Evolutionary conservation across 2,113 vertebrate genomes (phyloP).

Genomic region (Carlito syrichta): DNA sequence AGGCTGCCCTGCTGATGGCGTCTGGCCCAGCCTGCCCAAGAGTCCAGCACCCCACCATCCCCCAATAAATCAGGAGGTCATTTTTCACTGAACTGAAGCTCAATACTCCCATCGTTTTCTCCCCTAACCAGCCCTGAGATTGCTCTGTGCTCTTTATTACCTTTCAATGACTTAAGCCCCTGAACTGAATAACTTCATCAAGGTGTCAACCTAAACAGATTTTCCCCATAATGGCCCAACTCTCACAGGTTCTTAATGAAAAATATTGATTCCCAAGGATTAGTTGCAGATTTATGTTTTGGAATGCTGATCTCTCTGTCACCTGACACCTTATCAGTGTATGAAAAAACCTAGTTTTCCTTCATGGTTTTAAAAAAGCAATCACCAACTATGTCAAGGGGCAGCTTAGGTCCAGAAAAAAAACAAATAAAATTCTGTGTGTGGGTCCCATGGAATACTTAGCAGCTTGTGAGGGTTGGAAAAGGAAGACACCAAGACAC

Average conservation of each 20-base stretch:
- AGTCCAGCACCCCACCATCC: constrained; percentile 66
- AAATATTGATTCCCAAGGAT: constrained; percentile 90
- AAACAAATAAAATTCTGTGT: constrained; percentile 78
- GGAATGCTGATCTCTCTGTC: constrained; percentile 86
- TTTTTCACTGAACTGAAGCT: constrained; percentile 74
- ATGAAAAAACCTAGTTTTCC: constrained; percentile 81
- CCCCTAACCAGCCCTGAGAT: constrained; percentile 76
- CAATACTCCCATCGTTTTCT: constrained; percentile 66
- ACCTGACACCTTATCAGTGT: constrained; percentile 85
- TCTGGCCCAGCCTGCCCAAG: constrained; percentile 43
- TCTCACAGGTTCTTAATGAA: constrained; percentile 90
- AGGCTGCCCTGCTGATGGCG: neutral
- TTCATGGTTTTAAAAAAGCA: constrained; percentile 81
- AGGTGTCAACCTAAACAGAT: constrained; percentile 90
- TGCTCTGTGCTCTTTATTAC: constrained; percentile 87
- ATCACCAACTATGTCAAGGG: constrained; percentile 79
- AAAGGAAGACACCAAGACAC: accelerated
- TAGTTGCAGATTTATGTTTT: constrained; percentile 90
- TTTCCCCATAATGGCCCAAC: constrained; percentile 87
- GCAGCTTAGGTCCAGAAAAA: constrained; percentile 80
- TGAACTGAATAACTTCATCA: constrained; percentile 91
- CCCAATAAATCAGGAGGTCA: constrained; percentile 76
- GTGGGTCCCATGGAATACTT: constrained; percentile 69
- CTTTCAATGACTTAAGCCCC: constrained; percentile 86
- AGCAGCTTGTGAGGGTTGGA: neutral